A percentile compares a stretch with the other conserved stretches of the same genome.
These are phyloP conservation scores for Muscicapa adusta DNA, from an alignment of 2,113 vertebrate species.

Conservation along the genomic window DNA sequence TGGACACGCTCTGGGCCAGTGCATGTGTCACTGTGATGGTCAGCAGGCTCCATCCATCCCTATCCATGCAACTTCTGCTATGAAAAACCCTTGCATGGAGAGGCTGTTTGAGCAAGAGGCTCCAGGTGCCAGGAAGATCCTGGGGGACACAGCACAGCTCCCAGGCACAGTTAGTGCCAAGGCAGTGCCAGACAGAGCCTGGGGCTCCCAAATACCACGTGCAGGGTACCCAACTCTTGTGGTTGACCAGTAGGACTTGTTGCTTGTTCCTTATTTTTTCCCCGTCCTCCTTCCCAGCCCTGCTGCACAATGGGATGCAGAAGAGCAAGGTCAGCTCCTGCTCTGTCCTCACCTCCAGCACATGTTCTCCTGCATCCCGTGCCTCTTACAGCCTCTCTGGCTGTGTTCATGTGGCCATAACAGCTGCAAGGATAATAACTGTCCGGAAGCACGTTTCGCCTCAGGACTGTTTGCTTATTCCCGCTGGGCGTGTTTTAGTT, in stretches of 20 bases:
- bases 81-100: accelerated
- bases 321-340: background rate
- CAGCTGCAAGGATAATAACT: background rate
- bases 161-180: background rate
- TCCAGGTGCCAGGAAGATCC: background rate
- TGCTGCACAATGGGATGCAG: accelerated
- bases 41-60: background rate
- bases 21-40: accelerated
- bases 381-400: accelerated
- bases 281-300: background rate
- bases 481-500: background rate
- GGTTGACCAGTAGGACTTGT: background rate
- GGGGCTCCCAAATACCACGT: background rate
- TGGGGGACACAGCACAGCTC: background rate
- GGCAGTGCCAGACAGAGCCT: background rate
- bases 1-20: accelerated
- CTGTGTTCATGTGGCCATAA: background rate
- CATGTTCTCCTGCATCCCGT: accelerated
- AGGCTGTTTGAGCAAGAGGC: background rate
- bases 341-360: background rate
- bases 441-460: accelerated
- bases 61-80: background rate
- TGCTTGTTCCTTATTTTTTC: background rate
- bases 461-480: background rate
- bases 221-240: accelerated